Conservation (phyloP, 2,888 invertebrate species). For the Prosapia bicincta region DNA sequence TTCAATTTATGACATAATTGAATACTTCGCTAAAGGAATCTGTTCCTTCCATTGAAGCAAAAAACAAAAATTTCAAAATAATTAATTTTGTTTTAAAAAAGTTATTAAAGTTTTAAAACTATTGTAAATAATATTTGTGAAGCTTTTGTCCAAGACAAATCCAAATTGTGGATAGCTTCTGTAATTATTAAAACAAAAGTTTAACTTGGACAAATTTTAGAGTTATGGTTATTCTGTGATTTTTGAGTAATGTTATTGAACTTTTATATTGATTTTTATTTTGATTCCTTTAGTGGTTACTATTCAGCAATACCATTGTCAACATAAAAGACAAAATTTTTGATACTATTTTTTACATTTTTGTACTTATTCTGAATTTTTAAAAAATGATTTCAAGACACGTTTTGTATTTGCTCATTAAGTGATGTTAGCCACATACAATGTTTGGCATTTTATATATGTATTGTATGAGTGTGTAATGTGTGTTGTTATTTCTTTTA, state of each 20-base stretch:
- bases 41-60: neutral
- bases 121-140: neutral
- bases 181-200: neutral
- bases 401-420: conserved; percentile 18
- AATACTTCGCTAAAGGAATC: conserved; percentile 19
- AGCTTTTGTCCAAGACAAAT: neutral
- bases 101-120: neutral
- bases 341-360: neutral
- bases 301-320: neutral
- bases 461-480: conserved; percentile 7
- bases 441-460: conserved; percentile 23
- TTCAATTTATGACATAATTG: neutral
- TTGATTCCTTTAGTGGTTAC: neutral
- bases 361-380: neutral
- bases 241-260: neutral
- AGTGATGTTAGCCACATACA: conserved; percentile 23
- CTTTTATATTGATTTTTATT: neutral
- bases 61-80: neutral
- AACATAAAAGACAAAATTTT: neutral
- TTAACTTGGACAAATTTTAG: neutral
- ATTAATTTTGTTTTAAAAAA: neutral
- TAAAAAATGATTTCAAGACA: neutral
- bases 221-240: neutral
- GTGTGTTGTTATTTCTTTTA: conserved; percentile 15
- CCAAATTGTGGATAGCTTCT: neutral